Conservation (phyloP, 2,888 invertebrate species). For the Eilema caniola region DNA sequence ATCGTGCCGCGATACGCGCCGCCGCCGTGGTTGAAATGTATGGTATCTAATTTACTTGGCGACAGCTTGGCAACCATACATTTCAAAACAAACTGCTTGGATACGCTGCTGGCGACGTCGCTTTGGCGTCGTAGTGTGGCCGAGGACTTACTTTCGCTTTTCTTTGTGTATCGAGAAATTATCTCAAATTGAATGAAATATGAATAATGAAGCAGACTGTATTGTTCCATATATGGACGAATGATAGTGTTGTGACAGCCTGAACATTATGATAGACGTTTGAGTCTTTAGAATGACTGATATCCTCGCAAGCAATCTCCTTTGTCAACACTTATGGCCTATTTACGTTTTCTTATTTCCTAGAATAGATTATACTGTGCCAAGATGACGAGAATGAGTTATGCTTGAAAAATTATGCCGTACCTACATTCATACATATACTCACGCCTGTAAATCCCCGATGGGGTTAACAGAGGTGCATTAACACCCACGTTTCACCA, state of each 20-base stretch:
- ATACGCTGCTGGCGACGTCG: too few relatives aligned
- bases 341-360: neutral
- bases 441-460: too few relatives aligned
- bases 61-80: too few relatives aligned
- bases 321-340: neutral
- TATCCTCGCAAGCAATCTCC: neutral
- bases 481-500: too few relatives aligned
- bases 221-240: slow-evolving; percentile 14
- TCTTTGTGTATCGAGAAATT: slow-evolving; percentile 61
- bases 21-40: too few relatives aligned
- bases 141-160: slow-evolving; percentile 69
- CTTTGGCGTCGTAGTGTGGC: too few relatives aligned
- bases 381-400: neutral
- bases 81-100: too few relatives aligned
- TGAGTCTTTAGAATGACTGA: slow-evolving; percentile 1
- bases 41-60: too few relatives aligned
- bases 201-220: slow-evolving; percentile 26
- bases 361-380: neutral
- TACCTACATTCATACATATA: too few relatives aligned
- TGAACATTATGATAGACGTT: neutral
- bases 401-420: too few relatives aligned
- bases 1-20: too few relatives aligned
- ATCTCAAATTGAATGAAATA: slow-evolving; percentile 41
- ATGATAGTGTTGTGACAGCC: slow-evolving; percentile 13
- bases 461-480: too few relatives aligned